phyloP scores from a whole-genome alignment of 2,888 invertebrate species.

The Andrena fulva region DNA sequence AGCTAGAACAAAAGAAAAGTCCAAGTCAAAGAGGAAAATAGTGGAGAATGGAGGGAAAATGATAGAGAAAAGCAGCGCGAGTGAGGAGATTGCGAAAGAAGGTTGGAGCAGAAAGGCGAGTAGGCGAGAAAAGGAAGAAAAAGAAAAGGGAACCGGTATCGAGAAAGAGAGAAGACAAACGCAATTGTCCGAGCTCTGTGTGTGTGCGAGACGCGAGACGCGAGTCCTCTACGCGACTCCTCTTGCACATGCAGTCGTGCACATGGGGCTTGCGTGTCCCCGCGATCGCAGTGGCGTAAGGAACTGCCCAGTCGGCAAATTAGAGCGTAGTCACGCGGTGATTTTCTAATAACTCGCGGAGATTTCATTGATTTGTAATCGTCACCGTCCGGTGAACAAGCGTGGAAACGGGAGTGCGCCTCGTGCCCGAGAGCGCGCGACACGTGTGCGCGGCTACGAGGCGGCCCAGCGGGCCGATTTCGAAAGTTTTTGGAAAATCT shows the following conservation, averaged over 20 bases:
- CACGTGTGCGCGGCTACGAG: conserved; percentile 21
- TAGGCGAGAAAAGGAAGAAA: background rate
- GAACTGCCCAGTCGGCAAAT: conserved; percentile 44
- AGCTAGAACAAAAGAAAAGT: background rate
- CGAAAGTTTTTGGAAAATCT: conserved; percentile 48
- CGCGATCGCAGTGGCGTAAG: conserved; percentile 60
- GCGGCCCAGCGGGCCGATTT: conserved; percentile 13
- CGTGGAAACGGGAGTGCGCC: conserved; percentile 32
- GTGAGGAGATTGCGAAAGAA: conserved; percentile 21
- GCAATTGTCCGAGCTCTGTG: conserved; percentile 41
- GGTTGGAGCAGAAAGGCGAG: background rate
- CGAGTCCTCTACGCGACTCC: background rate
- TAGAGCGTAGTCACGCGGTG: conserved; percentile 62
- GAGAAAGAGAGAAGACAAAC: conserved; percentile 53
- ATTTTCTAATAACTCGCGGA: conserved; percentile 63
- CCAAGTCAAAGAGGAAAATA: conserved; percentile 20
- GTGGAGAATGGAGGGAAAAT: conserved; percentile 11
- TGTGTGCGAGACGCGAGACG: background rate
- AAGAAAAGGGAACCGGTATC: conserved; percentile 41
- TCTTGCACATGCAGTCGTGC: conserved; percentile 4
- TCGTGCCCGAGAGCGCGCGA: conserved; percentile 6
- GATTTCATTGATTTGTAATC: conserved; percentile 54
- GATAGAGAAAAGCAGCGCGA: conserved; percentile 15
- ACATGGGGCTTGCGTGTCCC: conserved; percentile 41
- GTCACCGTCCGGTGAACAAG: conserved; percentile 42